phyloP scores from a whole-genome alignment of 2,113 vertebrate species.

The Isichthys henryi region DNA sequence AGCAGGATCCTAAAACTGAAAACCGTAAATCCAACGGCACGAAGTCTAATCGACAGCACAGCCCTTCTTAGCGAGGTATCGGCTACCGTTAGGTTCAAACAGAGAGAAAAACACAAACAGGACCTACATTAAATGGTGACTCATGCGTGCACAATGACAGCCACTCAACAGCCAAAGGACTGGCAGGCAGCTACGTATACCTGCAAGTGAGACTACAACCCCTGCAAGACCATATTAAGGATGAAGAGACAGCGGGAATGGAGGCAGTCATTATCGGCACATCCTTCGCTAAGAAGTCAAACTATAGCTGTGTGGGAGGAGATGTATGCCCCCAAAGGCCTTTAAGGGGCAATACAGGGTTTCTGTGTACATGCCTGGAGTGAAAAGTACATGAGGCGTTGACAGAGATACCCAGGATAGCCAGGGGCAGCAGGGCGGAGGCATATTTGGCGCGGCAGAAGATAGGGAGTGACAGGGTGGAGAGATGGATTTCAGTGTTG shows the following conservation, averaged over 20 bases:
- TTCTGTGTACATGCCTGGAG: not conserved
- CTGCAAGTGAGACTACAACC: not conserved
- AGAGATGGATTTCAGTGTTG: not conserved
- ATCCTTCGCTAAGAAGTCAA: not conserved
- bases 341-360: not conserved
- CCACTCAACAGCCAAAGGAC: not conserved
- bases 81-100: not conserved
- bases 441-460: not conserved
- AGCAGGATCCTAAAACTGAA: not conserved
- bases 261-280: not conserved
- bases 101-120: not conserved
- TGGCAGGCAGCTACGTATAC: not conserved
- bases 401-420: not conserved
- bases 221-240: not conserved
- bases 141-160: not conserved
- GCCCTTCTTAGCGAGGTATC: not conserved
- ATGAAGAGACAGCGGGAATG: not conserved
- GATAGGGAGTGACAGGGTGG: not conserved
- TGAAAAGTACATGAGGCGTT: not conserved
- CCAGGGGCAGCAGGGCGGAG: not conserved
- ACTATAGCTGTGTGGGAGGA: not conserved
- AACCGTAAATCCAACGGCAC: not conserved
- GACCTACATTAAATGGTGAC: not conserved
- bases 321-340: not conserved
- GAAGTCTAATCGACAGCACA: not conserved